Conservation (phyloP, 2,797 vertebrate species). For the Ciconia nigra region DNA sequence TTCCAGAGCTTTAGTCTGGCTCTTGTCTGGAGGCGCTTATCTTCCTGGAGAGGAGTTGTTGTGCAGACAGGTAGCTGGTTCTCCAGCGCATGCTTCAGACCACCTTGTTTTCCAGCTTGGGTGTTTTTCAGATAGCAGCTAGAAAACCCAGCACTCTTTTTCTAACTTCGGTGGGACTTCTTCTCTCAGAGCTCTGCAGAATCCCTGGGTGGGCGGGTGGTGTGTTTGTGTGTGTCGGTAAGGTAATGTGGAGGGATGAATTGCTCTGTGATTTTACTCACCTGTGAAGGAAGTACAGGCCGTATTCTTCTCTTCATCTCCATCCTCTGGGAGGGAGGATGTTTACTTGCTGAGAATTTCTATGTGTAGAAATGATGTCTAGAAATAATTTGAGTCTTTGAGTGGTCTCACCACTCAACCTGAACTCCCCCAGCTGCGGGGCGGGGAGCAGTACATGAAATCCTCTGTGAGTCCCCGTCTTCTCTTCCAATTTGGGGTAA, state of each 20-base stretch:
- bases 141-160: neutral
- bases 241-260: neutral
- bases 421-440: neutral
- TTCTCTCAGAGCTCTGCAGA: neutral
- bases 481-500: neutral
- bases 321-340: neutral
- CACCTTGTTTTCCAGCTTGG: neutral
- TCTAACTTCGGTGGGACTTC: neutral
- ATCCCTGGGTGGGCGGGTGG: neutral
- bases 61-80: neutral
- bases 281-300: neutral
- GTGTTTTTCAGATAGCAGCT: neutral
- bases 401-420: neutral
- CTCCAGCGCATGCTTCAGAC: neutral
- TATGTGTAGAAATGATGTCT: neutral
- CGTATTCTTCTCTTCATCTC: neutral
- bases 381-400: neutral
- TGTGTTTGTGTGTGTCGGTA: neutral
- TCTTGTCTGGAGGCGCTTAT: neutral
- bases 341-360: neutral
- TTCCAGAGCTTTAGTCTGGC: neutral
- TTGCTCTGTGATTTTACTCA: neutral
- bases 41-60: neutral
- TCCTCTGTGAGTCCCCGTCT: neutral
- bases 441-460: neutral